Base-by-base conservation (phyloP, 1,140 invertebrate genomes). In the Lucilia cuprina region DNA sequence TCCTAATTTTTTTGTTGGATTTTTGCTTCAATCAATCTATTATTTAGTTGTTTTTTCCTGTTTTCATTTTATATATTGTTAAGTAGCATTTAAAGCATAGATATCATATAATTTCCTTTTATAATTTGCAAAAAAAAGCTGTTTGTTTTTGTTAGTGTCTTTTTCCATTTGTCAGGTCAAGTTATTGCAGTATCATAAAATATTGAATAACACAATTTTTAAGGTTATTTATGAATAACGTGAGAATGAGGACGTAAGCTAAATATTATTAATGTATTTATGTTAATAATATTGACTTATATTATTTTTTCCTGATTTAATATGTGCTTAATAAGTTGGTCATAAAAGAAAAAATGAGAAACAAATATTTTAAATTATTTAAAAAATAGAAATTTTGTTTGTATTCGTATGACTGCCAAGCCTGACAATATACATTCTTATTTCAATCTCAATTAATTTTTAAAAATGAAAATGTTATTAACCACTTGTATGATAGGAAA, bases 111-210 rank as follows among this genome's bases (percentile, higher is more conserved):
- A 80, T 80, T 80, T 80, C 77, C 77, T 80, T 80, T 49, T 49
- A 80, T 80, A 80, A 80, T 80, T 80, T 80, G 41, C 77, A 34
- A 30, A 3, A 30, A 30, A 47, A 80, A 80, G n/a, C n/a, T 80
- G 47, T 80, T 80, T 25, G 2, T 80, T 80, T 47, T 50, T 80
- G 47, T 80, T 25, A 8, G 8, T 80, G 5, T 80, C 4, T 25
- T 80, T 30, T 30, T 3, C 25, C 25, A 30, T 30, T 49, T 80
- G 77, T 80, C 50, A 80, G 77, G 77, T 80, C 77, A 80, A 80
- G 77, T 50, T 80, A 80, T 80, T 80, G 77, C 77, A 80, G 77
- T 80, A 80, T 80, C 41, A 80, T 80, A 80, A 80, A 80, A n/a
- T 80, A 80, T 80, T 80, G 77, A 49, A 80, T 80, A 70, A 25